A percentile compares a stretch with the other conserved stretches of the same genome.
phyloP scores from a whole-genome alignment of 2,113 vertebrate species.

The Cyanoderma ruficeps region DNA sequence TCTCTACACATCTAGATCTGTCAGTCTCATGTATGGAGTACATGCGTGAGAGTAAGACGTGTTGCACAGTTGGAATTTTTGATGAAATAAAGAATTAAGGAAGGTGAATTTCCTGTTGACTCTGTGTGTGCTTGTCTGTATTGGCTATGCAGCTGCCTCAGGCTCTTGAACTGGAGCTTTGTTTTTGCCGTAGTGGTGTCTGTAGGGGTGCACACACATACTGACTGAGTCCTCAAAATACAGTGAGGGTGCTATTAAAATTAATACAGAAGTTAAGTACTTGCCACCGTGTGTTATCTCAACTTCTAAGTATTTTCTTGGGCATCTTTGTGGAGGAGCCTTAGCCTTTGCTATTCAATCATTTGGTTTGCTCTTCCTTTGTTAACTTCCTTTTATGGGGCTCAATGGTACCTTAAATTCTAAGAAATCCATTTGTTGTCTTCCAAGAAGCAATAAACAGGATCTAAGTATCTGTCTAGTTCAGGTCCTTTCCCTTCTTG shows the following conservation, averaged over 20 bases:
- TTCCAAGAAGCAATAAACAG: background rate
- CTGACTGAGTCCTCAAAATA: background rate
- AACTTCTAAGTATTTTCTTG: background rate
- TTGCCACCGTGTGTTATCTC: background rate
- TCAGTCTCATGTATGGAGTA: background rate
- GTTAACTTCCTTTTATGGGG: background rate
- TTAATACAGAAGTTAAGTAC: background rate
- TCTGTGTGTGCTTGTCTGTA: background rate
- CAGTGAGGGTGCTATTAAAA: background rate
- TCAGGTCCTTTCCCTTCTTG: background rate
- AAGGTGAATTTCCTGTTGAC: background rate
- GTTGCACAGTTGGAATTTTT: background rate
- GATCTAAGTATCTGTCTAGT: background rate
- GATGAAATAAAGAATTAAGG: constrained; percentile 40
- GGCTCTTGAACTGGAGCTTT: background rate
- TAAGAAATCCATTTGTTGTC: background rate
- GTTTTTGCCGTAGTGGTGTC: background rate
- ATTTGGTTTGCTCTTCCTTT: background rate
- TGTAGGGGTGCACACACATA: background rate
- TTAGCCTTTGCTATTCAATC: background rate
- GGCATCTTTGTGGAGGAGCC: background rate
- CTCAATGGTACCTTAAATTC: background rate
- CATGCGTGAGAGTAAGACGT: rapidly evolving
- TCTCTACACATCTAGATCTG: background rate
- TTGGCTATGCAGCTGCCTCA: background rate